Percentiles rank a stretch among this genome's conserved stretches.
Evolutionary conservation across 2,888 invertebrate species (phyloP).

Genomic region (Cremastobaeus sp.): DNA sequence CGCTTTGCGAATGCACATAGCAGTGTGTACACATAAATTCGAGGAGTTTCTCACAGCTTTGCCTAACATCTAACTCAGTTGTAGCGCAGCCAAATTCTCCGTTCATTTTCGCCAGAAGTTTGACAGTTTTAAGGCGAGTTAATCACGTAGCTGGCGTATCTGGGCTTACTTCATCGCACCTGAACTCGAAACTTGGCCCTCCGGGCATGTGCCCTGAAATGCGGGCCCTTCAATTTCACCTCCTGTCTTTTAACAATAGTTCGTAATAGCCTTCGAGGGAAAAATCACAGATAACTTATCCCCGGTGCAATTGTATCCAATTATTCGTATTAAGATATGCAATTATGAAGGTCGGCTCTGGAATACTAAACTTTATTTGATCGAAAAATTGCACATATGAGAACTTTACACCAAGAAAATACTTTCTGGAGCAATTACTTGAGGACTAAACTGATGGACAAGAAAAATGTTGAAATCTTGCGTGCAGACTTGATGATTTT

Average conservation of each 20-base stretch:
- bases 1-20: conserved; percentile 26
- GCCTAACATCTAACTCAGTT: conserved; percentile 52
- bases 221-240: neutral
- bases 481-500: no score
- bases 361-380: no score
- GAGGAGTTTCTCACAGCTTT: conserved; percentile 48
- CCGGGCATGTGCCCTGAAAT: conserved; percentile 35
- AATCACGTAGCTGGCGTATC: conserved; percentile 50
- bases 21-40: conserved; percentile 53
- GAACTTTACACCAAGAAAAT: no score
- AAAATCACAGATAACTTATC: neutral
- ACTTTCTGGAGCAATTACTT: no score
- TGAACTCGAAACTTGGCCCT: conserved; percentile 51
- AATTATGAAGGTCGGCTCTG: no score
- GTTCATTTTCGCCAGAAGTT: conserved; percentile 60
- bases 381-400: no score
- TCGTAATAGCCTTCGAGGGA: conserved; percentile 55
- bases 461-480: no score
- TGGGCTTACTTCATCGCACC: conserved; percentile 52
- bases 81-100: conserved; percentile 54
- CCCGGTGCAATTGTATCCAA: no score
- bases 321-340: no score
- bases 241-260: conserved; percentile 26
- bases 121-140: conserved; percentile 61
- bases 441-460: no score